Percentiles rank a stretch among this genome's conserved stretches.
phyloP scores from a whole-genome alignment of 2,888 invertebrate species.

The Pharmacophagus antenor region DNA sequence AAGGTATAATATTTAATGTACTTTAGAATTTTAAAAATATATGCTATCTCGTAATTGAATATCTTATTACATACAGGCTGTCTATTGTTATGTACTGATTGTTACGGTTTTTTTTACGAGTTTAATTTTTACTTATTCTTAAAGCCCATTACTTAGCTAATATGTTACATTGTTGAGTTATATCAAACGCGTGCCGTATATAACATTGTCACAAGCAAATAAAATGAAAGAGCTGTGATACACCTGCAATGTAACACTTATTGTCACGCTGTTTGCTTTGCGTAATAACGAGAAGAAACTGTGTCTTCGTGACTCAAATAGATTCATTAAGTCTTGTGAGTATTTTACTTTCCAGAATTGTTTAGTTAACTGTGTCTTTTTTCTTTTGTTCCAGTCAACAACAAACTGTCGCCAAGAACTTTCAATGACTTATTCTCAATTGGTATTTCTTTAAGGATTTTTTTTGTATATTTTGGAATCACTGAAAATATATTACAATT shows the following conservation, averaged over 20 bases:
- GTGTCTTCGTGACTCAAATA: slow-evolving; percentile 23
- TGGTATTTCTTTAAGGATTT: too few species aligned
- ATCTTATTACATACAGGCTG: too few species aligned
- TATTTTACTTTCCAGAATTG: slow-evolving; percentile 2
- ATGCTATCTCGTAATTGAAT: neutral
- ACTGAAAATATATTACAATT: too few species aligned
- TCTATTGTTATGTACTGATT: too few species aligned
- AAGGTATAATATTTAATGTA: too few species aligned
- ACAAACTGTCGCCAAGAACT: too few species aligned
- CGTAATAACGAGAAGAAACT: slow-evolving; percentile 26
- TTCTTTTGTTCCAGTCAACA: too few species aligned
- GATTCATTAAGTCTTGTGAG: neutral
- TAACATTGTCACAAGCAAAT: slow-evolving; percentile 22
- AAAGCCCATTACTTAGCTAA: neutral
- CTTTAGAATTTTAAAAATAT: neutral
- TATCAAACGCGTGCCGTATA: slow-evolving; percentile 3
- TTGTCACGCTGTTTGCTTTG: slow-evolving; percentile 25
- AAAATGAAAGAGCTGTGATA: too few species aligned
- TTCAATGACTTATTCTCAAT: too few species aligned
- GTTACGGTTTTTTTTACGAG: too few species aligned
- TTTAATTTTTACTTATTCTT: neutral
- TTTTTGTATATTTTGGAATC: too few species aligned
- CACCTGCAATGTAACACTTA: slow-evolving; percentile 8
- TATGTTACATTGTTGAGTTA: slow-evolving; percentile 2
- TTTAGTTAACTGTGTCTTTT: neutral